phyloP scores from a whole-genome alignment of 1,140 invertebrate genomes.

The Procambarus clarkii region DNA sequence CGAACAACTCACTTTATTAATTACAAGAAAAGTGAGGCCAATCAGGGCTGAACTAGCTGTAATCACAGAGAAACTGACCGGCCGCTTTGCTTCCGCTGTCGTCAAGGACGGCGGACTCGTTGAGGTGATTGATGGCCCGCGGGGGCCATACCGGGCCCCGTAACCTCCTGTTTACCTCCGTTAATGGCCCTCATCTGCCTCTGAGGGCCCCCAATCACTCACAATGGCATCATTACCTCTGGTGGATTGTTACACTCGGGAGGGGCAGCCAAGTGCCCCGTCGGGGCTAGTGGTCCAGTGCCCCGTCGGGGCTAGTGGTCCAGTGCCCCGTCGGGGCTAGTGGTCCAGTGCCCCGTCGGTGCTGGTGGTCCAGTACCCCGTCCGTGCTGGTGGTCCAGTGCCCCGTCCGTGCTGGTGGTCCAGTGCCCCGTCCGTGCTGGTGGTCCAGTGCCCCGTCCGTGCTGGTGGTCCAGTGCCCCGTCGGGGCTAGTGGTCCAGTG shows the following conservation, averaged over 20 bases:
- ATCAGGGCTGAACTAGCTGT: neutral
- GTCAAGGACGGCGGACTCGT: neutral
- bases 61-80: slow-evolving; percentile 12
- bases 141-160: too few relatives aligned
- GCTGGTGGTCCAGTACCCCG: too few relatives aligned
- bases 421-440: too few relatives aligned
- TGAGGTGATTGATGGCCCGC: neutral
- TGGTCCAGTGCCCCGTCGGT: too few relatives aligned
- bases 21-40: neutral
- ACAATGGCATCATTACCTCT: neutral
- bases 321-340: too few relatives aligned
- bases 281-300: neutral
- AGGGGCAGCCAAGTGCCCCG: neutral
- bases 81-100: neutral
- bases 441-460: too few relatives aligned
- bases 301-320: too few relatives aligned
- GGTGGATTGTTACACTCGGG: neutral
- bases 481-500: too few relatives aligned
- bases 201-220: neutral
- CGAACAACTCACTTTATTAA: neutral
- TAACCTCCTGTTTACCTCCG: neutral
- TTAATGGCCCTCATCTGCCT: neutral
- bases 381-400: too few relatives aligned
- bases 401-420: too few relatives aligned
- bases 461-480: too few relatives aligned